Evolutionary conservation across 2,888 invertebrate species (phyloP).

Genomic region (Andrena bucephala): DNA sequence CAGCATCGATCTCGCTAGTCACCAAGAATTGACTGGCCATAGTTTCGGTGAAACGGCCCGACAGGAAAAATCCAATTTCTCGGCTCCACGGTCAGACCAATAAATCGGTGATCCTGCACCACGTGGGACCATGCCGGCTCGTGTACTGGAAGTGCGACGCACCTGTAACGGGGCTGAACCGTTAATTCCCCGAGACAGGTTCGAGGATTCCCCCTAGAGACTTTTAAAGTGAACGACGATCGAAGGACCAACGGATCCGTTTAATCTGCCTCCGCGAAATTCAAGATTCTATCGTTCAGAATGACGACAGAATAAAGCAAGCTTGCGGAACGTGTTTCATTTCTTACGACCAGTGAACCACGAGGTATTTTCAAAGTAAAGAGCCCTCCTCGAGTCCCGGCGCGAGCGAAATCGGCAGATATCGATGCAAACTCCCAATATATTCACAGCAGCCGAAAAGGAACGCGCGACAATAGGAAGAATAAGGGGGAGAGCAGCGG

Average conservation of each 20-base stretch:
- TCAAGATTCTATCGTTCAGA: background rate
- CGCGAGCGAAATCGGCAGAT: background rate
- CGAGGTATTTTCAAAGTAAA: background rate
- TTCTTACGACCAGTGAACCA: too few relatives aligned
- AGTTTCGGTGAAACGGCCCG: constrained; percentile 25
- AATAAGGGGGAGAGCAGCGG: constrained; percentile 12
- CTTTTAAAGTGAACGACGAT: background rate
- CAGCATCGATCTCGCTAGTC: constrained; percentile 42
- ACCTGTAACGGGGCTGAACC: constrained; percentile 1
- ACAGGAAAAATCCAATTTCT: constrained; percentile 59
- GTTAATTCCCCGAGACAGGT: constrained; percentile 24
- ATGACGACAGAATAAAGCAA: too few relatives aligned
- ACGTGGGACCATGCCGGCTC: constrained; percentile 26
- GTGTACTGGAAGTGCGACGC: constrained; percentile 19
- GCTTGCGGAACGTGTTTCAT: too few relatives aligned
- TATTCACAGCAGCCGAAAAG: background rate
- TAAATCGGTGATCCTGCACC: constrained; percentile 42
- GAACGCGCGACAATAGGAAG: background rate
- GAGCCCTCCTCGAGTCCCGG: too few relatives aligned
- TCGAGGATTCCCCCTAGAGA: background rate
- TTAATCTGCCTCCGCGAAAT: background rate
- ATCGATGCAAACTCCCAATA: constrained; percentile 2
- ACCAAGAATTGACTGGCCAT: constrained; percentile 36
- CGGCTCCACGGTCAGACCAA: constrained; percentile 22
- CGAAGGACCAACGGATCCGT: background rate